These are phyloP conservation scores for Florisuga fusca DNA, from an alignment of 2,797 vertebrate species.

Conservation along the genomic window DNA sequence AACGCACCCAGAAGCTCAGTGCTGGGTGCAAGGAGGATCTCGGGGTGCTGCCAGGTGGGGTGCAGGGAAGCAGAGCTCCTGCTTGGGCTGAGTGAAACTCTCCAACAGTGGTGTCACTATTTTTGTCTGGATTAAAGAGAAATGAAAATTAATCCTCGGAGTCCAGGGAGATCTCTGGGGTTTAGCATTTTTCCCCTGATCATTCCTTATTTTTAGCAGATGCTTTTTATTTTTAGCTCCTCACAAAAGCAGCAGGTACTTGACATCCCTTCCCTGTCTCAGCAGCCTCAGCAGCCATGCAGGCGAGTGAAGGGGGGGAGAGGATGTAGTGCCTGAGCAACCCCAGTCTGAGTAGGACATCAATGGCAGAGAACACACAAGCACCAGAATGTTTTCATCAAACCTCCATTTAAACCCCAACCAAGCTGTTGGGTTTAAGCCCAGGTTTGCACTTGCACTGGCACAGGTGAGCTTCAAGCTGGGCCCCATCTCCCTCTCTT, in stretches of 20 bases:
- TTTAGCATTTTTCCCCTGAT: not conserved
- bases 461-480: not conserved
- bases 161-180: not conserved
- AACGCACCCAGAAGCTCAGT: not conserved
- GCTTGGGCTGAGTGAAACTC: not conserved
- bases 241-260: not conserved
- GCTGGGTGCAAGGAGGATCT: not conserved
- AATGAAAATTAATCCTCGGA: slow-evolving; percentile 17
- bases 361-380: accelerated
- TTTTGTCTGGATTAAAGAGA: slow-evolving; percentile 9
- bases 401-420: not conserved
- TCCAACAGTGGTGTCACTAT: accelerated
- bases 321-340: not conserved
- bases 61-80: not conserved
- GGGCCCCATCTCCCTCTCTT: not conserved
- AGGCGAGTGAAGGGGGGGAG: not conserved
- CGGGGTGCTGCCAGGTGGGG: accelerated
- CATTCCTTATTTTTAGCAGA: slow-evolving; percentile 36
- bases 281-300: not conserved
- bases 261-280: not conserved
- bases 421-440: no score
- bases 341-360: not conserved
- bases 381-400: not conserved
- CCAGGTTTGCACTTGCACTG: accelerated
- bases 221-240: slow-evolving; percentile 24